These are phyloP conservation scores for Erebia epiphron DNA, from an alignment of 2,888 invertebrate genomes.

Conservation along the genomic window DNA sequence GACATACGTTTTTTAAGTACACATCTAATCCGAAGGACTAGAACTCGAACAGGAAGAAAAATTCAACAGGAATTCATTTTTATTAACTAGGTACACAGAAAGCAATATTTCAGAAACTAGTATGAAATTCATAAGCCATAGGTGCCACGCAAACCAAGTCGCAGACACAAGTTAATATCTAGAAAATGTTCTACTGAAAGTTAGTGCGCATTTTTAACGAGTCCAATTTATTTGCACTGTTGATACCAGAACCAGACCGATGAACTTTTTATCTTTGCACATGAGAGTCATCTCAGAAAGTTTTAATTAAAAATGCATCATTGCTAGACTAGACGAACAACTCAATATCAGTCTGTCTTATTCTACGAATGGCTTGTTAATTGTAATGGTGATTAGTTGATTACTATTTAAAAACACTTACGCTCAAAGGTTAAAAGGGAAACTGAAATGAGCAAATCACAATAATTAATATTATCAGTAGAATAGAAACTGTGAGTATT, in stretches of 20 bases:
- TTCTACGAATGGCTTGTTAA: not conserved
- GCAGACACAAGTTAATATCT: not conserved
- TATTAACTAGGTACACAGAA: too few relatives aligned
- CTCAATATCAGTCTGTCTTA: not conserved
- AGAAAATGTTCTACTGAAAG: not conserved
- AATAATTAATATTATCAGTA: too few relatives aligned
- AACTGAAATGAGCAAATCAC: not conserved
- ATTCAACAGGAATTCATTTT: too few relatives aligned
- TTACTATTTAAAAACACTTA: too few relatives aligned
- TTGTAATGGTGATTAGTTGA: not conserved
- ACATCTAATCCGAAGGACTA: too few relatives aligned
- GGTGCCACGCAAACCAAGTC: not conserved
- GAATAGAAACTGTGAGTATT: too few relatives aligned
- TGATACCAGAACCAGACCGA: not conserved
- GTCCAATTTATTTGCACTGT: not conserved
- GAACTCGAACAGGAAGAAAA: too few relatives aligned
- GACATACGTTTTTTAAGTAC: too few relatives aligned
- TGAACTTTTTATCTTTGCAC: slow-evolving; percentile 10
- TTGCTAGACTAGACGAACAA: not conserved
- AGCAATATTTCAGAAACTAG: too few relatives aligned
- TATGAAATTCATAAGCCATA: too few relatives aligned
- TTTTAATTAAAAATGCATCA: not conserved
- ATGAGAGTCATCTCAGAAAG: slow-evolving; percentile 8
- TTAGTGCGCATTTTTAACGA: not conserved
- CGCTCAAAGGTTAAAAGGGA: not conserved